Evolutionary conservation across 1,140 invertebrate genomes (phyloP).

Genomic region (Eumeta japonica): DNA sequence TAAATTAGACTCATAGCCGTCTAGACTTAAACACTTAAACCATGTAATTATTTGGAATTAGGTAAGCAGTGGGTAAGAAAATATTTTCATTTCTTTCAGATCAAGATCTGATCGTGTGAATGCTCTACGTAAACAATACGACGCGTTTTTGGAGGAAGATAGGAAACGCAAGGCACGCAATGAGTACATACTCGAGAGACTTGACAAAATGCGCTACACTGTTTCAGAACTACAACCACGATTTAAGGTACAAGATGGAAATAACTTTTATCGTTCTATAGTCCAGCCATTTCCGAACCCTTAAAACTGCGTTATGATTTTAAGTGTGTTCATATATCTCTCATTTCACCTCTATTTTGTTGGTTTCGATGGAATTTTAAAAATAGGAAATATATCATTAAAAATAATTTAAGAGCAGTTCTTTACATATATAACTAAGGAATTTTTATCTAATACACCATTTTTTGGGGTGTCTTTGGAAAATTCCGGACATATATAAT

Average conservation of each 20-base stretch:
- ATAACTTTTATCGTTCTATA: neutral
- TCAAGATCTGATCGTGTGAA: constrained; percentile 40
- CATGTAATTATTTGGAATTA: too few species aligned
- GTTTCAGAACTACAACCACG: constrained; percentile 12
- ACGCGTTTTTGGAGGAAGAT: constrained; percentile 45
- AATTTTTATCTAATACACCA: too few species aligned
- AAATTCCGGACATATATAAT: too few species aligned
- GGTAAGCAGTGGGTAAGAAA: too few species aligned
- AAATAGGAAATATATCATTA: too few species aligned
- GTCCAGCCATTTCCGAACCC: neutral
- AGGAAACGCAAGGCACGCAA: constrained; percentile 42
- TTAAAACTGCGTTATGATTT: neutral
- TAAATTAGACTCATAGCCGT: too few species aligned
- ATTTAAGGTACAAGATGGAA: too few species aligned
- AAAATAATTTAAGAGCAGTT: too few species aligned
- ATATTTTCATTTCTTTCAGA: too few species aligned
- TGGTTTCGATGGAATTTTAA: neutral
- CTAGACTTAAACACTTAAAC: too few species aligned
- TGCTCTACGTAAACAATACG: constrained; percentile 41
- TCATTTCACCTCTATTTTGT: neutral
- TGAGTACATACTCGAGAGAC: constrained; percentile 36
- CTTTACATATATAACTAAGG: too few species aligned
- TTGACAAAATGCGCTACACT: constrained; percentile 41
- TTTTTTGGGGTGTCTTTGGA: too few species aligned
- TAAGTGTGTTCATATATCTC: neutral